Percentiles rank a stretch among this genome's conserved stretches.
Evolutionary conservation across 2,113 vertebrate genomes (phyloP).

Genomic region (Panthera leo): DNA sequence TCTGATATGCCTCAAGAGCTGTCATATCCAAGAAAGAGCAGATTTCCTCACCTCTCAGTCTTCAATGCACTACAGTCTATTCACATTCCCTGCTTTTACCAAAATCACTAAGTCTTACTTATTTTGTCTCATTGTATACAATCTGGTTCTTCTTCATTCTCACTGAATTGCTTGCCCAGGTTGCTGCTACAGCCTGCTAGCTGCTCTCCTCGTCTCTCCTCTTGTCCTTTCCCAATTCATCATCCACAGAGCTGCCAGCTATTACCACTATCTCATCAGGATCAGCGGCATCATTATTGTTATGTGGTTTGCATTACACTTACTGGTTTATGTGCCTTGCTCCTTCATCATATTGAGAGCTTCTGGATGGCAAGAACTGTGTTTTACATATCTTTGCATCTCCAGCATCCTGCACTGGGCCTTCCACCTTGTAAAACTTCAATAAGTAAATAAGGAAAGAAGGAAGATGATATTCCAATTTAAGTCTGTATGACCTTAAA

Average conservation of each 20-base stretch:
- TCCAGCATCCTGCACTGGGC: not conserved
- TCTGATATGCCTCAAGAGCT: not conserved
- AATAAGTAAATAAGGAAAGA: not conserved
- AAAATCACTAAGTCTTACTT: not conserved
- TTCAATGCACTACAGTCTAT: not conserved
- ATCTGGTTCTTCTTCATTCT: not conserved
- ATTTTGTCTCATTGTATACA: not conserved
- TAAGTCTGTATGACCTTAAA: conserved; percentile 22
- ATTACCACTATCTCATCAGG: conserved; percentile 13
- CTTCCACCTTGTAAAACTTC: conserved; percentile 37
- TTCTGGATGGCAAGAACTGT: not conserved
- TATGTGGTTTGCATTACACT: conserved; percentile 2
- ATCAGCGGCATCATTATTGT: conserved; percentile 33
- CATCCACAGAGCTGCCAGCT: not conserved
- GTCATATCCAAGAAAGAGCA: not conserved
- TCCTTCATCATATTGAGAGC: not conserved
- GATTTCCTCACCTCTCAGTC: not conserved
- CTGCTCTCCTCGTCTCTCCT: conserved; percentile 6
- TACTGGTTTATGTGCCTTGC: not conserved
- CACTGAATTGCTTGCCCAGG: not conserved
- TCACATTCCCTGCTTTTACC: not conserved
- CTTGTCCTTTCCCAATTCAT: conserved; percentile 19
- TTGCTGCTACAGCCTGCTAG: not conserved
- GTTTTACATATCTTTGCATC: conserved; percentile 34
- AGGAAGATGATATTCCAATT: not conserved